Base-by-base conservation (phyloP, 2,113 vertebrate species). In the Forbesichthys agassizii region DNA sequence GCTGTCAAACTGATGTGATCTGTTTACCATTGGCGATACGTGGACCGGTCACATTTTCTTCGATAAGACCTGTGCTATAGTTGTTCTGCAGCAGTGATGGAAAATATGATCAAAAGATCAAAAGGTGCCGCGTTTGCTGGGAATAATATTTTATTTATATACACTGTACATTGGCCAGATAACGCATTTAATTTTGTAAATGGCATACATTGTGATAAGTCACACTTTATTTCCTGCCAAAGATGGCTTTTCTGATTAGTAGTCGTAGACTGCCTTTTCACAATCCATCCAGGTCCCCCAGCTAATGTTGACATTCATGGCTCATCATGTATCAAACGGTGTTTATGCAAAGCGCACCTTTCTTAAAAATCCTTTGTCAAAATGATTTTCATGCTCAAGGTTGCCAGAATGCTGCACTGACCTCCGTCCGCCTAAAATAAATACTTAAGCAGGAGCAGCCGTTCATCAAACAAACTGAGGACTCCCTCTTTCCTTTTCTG, bases 21-120 rank as follows among this genome's bases (percentile, higher is more conserved):
- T 77, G 73, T 83, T 85, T 78, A 78, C 79, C 48, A 66, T 80
- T 86, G 71, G 65, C 79, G 83, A 87, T 86, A 69, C 85, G 67
- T 69, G 16, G 68, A 68, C 53, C 66, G 7, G 52, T 66, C 64
- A 78, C 76, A 84, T 86, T 63, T 67, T 64, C 79, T 64, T 74
- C 66, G 85, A 84, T 84, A 83, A 75, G 66, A 75, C 82, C 77
- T 69, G 60, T 52, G 64, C 61, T 81, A 78, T 87, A 27, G 18
- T 75, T 84, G 75, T 82, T 78, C 71, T 74, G 48, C 60, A 57
- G 82, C 73, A 67, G 18, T 60, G 58, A 61, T 66, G 62, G 52
- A 71, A 64, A 69, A 83, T 72, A 68, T 13, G 66, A 78, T 77
- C 51, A 59, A 49, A 69, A 77, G 76, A 63, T 69, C 27, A 0